Conservation (phyloP, 2,113 vertebrate species). For the Rostratula benghalensis region DNA sequence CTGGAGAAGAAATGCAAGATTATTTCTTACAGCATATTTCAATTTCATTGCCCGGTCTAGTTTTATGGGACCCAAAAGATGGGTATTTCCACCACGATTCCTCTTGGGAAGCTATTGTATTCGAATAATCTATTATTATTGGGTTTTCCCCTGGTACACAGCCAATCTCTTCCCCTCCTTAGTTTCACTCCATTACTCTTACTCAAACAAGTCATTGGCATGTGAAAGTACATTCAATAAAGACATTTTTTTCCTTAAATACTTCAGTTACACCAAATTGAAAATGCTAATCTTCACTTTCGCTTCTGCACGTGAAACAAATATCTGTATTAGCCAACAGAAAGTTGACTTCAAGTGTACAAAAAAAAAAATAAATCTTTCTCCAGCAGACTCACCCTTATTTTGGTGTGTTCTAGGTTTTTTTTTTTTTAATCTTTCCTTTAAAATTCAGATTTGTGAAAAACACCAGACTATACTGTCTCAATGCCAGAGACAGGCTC, state of each 20-base stretch:
- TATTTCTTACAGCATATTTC: slow-evolving; percentile 10
- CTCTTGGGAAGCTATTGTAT: background rate
- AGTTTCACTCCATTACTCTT: slow-evolving; percentile 21
- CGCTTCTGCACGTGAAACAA: background rate
- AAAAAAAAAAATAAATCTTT: background rate
- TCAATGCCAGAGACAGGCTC: background rate
- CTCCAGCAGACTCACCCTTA: background rate
- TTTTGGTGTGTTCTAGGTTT: background rate
- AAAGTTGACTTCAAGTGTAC: background rate
- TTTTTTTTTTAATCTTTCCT: background rate
- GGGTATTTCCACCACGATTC: background rate
- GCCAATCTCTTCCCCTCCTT: slow-evolving; percentile 3
- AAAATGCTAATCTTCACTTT: background rate
- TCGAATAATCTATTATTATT: background rate
- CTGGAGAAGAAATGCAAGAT: slow-evolving; percentile 20
- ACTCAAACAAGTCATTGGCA: background rate
- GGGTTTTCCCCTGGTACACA: background rate
- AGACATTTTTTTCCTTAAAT: background rate
- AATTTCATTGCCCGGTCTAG: slow-evolving; percentile 34
- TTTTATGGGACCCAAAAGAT: slow-evolving; percentile 15
- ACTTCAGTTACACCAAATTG: background rate
- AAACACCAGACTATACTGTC: background rate
- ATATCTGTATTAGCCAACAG: background rate
- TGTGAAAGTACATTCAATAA: background rate
- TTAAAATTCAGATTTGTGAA: background rate